Percentiles rank a stretch among this genome's conserved stretches.
Evolutionary conservation across 2,888 invertebrate genomes (phyloP).

Genomic region (Syrista parreyssii): DNA sequence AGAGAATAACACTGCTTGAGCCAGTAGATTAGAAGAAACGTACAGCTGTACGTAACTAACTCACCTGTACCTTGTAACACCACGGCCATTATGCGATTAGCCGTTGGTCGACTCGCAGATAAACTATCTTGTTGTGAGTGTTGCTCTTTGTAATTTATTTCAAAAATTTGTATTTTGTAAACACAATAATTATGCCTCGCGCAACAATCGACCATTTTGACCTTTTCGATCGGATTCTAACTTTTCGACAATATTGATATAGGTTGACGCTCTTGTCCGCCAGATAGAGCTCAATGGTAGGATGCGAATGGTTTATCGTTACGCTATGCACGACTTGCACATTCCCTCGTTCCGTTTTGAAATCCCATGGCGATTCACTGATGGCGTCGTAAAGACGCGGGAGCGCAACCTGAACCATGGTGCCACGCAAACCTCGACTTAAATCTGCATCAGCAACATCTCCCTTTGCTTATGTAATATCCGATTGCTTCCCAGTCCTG

Average conservation of each 20-base stretch:
- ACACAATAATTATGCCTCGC: too few species aligned
- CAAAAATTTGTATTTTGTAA: too few species aligned
- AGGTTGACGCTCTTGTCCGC: background rate
- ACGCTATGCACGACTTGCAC: constrained; percentile 23
- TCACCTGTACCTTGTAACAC: background rate
- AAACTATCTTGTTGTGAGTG: background rate
- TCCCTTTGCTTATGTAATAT: constrained; percentile 48
- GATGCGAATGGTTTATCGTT: constrained; percentile 8
- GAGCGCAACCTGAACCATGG: constrained; percentile 37
- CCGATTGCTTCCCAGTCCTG: constrained; percentile 44
- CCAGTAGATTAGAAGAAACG: background rate
- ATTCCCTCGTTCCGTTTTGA: constrained; percentile 20
- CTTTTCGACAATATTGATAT: background rate
- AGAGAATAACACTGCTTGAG: background rate
- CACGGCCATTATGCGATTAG: background rate
- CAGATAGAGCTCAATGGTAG: constrained; percentile 23
- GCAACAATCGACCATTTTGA: background rate
- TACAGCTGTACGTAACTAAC: background rate
- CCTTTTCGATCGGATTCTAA: background rate
- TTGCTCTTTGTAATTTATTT: background rate
- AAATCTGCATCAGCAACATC: constrained; percentile 35
- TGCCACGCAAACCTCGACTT: constrained; percentile 6
- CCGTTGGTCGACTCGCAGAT: background rate
- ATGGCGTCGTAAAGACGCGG: constrained; percentile 33
- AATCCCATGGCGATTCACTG: background rate